A percentile compares a stretch with the other conserved stretches of the same genome.
Conservation (phyloP, 2,797 vertebrate genomes). For the Clarias laeviceps region DNA sequence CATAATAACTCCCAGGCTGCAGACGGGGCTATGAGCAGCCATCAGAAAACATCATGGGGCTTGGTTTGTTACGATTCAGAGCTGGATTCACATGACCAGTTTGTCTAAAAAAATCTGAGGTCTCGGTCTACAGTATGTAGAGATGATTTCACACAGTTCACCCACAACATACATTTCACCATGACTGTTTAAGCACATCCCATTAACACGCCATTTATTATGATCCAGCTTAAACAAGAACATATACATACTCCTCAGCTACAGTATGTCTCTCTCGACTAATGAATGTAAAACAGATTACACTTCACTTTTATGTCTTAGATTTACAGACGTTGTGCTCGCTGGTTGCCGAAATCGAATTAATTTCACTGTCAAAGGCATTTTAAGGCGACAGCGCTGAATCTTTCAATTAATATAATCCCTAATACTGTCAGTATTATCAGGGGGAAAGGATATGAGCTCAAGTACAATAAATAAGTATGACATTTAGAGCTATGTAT, state of each 20-base stretch:
- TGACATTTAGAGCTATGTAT: not conserved
- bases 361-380: not conserved
- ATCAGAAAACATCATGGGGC: slow-evolving; percentile 37
- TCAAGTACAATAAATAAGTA: not conserved
- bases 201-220: slow-evolving; percentile 34
- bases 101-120: slow-evolving; percentile 9
- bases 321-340: not conserved
- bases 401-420: not conserved
- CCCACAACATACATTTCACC: slow-evolving; percentile 22
- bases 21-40: slow-evolving; percentile 41
- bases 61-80: slow-evolving; percentile 25
- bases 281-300: slow-evolving; percentile 17
- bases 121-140: slow-evolving; percentile 2
- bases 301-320: not conserved
- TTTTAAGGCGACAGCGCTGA: not conserved
- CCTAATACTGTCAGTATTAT: not conserved
- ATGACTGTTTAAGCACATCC: slow-evolving; percentile 29
- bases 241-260: slow-evolving; percentile 13
- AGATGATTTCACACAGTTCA: slow-evolving; percentile 31
- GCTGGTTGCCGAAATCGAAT: slow-evolving; percentile 2
- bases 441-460: not conserved
- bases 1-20: slow-evolving; percentile 63
- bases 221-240: slow-evolving; percentile 10
- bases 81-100: slow-evolving; percentile 25
- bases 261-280: not conserved